Conservation (phyloP, 2,888 invertebrate species). For the Siphonodentalium dalli region DNA sequence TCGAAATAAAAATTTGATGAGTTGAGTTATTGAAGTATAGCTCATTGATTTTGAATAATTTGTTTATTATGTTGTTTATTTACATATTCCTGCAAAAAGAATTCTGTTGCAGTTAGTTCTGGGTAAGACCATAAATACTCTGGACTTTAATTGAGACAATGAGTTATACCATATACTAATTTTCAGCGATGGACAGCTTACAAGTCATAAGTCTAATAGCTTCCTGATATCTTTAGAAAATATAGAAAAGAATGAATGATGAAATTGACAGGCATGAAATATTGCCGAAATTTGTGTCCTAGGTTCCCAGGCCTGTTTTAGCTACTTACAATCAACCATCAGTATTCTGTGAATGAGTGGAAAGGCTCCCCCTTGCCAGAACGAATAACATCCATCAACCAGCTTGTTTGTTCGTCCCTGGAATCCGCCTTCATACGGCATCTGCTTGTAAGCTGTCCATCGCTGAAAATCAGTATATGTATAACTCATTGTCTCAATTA, state of each 20-base stretch:
- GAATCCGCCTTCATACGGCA: constrained; percentile 94
- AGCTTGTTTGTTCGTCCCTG: constrained; percentile 95
- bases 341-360: constrained; percentile 77
- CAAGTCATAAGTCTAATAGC: too few species aligned
- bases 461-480: constrained; percentile 64
- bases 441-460: constrained; percentile 91
- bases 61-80: too few species aligned
- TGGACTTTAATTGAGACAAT: too few species aligned
- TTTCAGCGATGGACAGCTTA: constrained; percentile 83
- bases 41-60: too few species aligned
- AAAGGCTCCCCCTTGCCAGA: constrained; percentile 96
- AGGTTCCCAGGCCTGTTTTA: neutral
- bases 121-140: too few species aligned
- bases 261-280: too few species aligned
- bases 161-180: neutral
- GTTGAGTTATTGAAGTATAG: too few species aligned
- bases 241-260: neutral
- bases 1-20: too few species aligned
- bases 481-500: too few species aligned
- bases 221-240: too few species aligned
- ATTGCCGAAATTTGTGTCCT: neutral
- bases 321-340: constrained; percentile 36
- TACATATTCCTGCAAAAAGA: too few species aligned
- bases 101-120: too few species aligned
- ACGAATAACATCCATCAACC: constrained; percentile 98